A percentile compares a stretch with the other conserved stretches of the same genome.
Conservation (phyloP, 1,140 invertebrate genomes). For the Drosophila ficusphila region DNA sequence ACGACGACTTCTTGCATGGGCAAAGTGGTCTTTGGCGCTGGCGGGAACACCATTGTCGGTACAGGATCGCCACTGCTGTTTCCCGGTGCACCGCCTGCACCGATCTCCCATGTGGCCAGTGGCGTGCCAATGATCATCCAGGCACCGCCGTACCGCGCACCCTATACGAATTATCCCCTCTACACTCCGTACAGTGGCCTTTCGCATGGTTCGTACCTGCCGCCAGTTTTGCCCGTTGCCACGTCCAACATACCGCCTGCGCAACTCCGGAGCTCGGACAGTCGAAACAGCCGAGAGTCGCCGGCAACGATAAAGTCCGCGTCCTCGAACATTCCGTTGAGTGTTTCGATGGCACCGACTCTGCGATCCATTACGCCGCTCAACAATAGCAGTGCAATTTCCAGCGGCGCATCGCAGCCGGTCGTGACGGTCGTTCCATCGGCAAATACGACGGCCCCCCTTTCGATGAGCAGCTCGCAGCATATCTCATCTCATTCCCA, state of each 20-base stretch:
- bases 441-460: constrained; percentile 24
- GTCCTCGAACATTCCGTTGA: constrained; percentile 64
- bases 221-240: constrained; percentile 85
- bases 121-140: constrained; percentile 86
- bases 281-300: constrained; percentile 85
- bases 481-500: constrained; percentile 48
- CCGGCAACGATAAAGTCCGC: constrained; percentile 84
- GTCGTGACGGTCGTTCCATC: constrained; percentile 18
- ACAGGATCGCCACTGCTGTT: constrained; percentile 52
- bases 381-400: constrained; percentile 41
- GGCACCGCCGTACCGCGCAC: constrained; percentile 87
- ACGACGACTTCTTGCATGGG: constrained; percentile 7
- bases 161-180: constrained; percentile 87
- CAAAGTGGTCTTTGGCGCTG: constrained; percentile 39
- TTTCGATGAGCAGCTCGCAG: constrained; percentile 34
- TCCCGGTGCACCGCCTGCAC: constrained; percentile 57
- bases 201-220: constrained; percentile 88
- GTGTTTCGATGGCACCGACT: constrained; percentile 15
- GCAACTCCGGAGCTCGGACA: constrained; percentile 86
- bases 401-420: constrained; percentile 24
- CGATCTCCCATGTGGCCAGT: constrained; percentile 78
- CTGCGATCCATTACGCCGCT: constrained; percentile 69
- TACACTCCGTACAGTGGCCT: constrained; percentile 90
- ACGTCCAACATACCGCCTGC: constrained; percentile 87
- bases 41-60: constrained; percentile 41